phyloP scores from a whole-genome alignment of 2,888 invertebrate genomes.

The Ptilodon capucinus region DNA sequence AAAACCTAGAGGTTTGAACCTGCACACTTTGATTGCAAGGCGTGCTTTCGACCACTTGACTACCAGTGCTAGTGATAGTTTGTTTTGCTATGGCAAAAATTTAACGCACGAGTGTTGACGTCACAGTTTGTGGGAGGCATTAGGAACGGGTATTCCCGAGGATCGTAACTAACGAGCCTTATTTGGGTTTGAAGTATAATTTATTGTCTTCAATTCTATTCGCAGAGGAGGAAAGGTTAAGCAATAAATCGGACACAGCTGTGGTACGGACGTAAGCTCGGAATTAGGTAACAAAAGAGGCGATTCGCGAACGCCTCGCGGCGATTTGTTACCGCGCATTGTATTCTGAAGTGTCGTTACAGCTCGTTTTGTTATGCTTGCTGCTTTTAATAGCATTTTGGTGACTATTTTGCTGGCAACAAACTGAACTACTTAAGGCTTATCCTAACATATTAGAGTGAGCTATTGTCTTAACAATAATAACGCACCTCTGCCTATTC shows the following conservation, averaged over 20 bases:
- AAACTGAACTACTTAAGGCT: no score
- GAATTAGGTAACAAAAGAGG: constrained; percentile 75
- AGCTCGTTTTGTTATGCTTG: background rate
- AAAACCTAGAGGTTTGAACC: no score
- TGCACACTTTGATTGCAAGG: no score
- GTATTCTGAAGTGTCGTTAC: constrained; percentile 25
- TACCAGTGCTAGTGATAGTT: no score
- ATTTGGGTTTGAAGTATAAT: constrained; percentile 81
- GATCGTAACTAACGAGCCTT: constrained; percentile 74
- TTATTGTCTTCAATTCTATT: constrained; percentile 81
- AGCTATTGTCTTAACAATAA: no score
- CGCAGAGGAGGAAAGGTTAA: constrained; percentile 75
- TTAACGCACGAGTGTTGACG: no score
- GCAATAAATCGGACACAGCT: constrained; percentile 74
- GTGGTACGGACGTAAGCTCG: constrained; percentile 72
- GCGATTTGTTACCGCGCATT: constrained; percentile 40
- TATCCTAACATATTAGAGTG: no score
- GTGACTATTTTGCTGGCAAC: no score
- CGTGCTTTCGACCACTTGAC: no score
- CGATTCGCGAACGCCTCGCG: constrained; percentile 64
- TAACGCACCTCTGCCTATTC: no score
- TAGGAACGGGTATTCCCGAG: constrained; percentile 58
- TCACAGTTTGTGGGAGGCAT: no score
- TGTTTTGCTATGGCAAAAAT: no score
- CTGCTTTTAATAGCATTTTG: background rate